These are phyloP conservation scores for Natator depressus DNA, from an alignment of 2,113 vertebrate genomes.

Conservation along the genomic window DNA sequence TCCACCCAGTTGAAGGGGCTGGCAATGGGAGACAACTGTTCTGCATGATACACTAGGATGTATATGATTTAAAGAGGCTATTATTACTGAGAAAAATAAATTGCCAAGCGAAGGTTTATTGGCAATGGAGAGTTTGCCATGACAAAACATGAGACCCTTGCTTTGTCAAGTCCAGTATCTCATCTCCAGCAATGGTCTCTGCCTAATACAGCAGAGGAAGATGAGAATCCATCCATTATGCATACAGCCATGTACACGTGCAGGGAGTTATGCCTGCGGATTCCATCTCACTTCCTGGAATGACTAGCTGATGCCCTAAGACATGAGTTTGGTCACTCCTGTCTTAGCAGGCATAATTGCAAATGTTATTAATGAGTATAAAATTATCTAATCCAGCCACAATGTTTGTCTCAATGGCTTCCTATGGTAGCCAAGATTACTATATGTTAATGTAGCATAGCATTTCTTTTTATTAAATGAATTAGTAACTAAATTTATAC, in stretches of 20 bases:
- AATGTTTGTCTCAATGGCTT: not conserved
- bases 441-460: not conserved
- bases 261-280: fast-evolving
- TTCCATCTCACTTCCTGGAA: not conserved
- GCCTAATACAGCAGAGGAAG: not conserved
- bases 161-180: not conserved
- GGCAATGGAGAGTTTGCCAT: fast-evolving
- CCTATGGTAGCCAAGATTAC: not conserved
- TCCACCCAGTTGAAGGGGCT: not conserved
- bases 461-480: not conserved
- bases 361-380: slow-evolving; percentile 1
- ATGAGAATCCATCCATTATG: not conserved
- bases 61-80: not conserved
- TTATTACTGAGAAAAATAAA: not conserved
- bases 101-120: not conserved
- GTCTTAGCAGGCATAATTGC: not conserved
- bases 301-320: not conserved
- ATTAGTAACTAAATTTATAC: not conserved
- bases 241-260: fast-evolving
- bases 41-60: not conserved
- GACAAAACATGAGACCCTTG: not conserved
- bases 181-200: not conserved
- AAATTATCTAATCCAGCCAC: not conserved
- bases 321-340: not conserved
- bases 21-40: not conserved